Percentiles rank a stretch among this genome's conserved stretches.
These are phyloP conservation scores for Amitus sp. DNA, from an alignment of 2,888 invertebrate species.

Conservation along the genomic window DNA sequence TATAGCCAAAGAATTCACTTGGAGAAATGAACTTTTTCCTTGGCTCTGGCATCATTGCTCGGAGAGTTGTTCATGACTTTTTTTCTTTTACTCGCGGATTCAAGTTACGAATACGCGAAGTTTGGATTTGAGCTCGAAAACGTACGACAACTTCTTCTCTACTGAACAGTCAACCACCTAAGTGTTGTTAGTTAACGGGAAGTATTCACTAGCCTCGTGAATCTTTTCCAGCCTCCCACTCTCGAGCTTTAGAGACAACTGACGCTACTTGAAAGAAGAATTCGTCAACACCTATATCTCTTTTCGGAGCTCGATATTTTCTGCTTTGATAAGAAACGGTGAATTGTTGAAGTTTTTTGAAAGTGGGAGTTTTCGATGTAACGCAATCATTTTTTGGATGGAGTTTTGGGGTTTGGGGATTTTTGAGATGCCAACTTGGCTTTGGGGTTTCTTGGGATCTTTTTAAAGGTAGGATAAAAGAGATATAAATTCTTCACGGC, in stretches of 20 bases:
- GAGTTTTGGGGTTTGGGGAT: too few species aligned
- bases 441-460: too few species aligned
- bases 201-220: conserved; percentile 42
- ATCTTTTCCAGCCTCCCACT: conserved; percentile 40
- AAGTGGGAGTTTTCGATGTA: too few species aligned
- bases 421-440: too few species aligned
- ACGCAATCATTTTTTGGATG: too few species aligned
- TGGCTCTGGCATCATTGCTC: too few species aligned
- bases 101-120: too few species aligned
- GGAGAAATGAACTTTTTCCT: too few species aligned
- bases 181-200: conserved; percentile 44
- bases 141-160: conserved; percentile 49
- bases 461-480: not conserved
- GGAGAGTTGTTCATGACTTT: too few species aligned
- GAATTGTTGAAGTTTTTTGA: not conserved
- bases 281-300: conserved; percentile 34
- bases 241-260: conserved; percentile 23
- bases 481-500: not conserved
- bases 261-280: conserved; percentile 23
- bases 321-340: not conserved
- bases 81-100: too few species aligned
- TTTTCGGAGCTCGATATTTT: conserved; percentile 5
- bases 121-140: conserved; percentile 53
- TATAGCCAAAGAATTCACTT: too few species aligned
- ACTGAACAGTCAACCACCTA: conserved; percentile 49